A percentile compares a stretch with the other conserved stretches of the same genome.
phyloP scores from a whole-genome alignment of 2,113 vertebrate species.

The Nansenia antarctica region DNA sequence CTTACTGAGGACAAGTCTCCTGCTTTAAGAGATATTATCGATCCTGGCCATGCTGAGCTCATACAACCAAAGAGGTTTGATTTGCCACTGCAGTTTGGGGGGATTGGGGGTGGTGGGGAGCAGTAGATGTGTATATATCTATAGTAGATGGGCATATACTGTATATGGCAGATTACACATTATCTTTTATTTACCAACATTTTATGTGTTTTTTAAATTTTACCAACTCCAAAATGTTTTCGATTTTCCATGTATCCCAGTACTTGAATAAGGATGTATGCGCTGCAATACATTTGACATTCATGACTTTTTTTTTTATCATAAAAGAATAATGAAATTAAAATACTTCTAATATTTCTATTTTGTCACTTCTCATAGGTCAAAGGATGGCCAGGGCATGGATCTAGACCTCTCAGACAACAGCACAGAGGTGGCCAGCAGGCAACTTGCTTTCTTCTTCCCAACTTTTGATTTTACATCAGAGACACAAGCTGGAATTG shows the following conservation, averaged over 20 bases:
- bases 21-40: constrained; percentile 5
- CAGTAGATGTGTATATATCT: too few relatives aligned
- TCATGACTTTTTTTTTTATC: not conserved
- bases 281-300: not conserved
- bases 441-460: constrained; percentile 69
- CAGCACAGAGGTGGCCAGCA: constrained; percentile 61
- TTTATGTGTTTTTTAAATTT: not conserved
- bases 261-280: too few relatives aligned
- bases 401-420: constrained; percentile 28
- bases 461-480: constrained; percentile 38
- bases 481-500: not conserved
- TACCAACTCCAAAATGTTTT: too few relatives aligned
- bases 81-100: not conserved
- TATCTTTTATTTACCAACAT: not conserved
- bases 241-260: too few relatives aligned
- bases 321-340: too few relatives aligned
- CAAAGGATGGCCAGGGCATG: not conserved
- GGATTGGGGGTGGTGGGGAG: too few relatives aligned
- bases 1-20: not conserved
- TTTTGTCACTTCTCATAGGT: not conserved
- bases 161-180: not conserved
- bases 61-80: constrained; percentile 11
- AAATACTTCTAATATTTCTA: not conserved
- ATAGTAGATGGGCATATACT: too few relatives aligned
- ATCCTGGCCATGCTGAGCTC: constrained; percentile 4